A percentile compares a stretch with the other conserved stretches of the same genome.
phyloP scores from a whole-genome alignment of 2,797 vertebrate genomes.

The Euphonia xanthogaster region DNA sequence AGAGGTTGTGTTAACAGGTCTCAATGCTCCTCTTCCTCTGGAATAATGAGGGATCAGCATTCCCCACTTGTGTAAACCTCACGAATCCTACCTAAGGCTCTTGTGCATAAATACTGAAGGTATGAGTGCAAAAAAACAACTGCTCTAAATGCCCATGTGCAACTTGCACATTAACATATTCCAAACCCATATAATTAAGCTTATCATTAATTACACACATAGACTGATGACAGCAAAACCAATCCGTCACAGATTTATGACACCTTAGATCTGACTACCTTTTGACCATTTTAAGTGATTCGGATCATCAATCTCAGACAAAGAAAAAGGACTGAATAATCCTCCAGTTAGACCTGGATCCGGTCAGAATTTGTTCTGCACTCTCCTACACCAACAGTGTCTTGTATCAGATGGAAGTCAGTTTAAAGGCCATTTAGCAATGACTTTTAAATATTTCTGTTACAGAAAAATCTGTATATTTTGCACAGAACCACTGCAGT shows the following conservation, averaged over 20 bases:
- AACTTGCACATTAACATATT: background rate
- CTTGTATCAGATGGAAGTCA: background rate
- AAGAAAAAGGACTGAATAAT: background rate
- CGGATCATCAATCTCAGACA: background rate
- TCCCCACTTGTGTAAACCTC: background rate
- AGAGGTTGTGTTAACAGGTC: background rate
- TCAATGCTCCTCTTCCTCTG: background rate
- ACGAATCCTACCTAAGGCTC: background rate
- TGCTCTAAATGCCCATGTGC: background rate
- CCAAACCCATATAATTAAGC: background rate
- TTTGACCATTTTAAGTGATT: background rate
- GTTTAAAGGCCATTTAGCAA: background rate
- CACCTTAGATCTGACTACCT: background rate
- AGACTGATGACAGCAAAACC: background rate
- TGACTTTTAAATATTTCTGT: background rate
- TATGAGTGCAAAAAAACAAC: background rate
- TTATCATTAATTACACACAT: background rate
- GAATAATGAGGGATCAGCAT: background rate
- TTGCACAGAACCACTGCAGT: background rate
- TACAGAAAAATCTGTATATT: background rate
- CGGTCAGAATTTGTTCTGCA: background rate
- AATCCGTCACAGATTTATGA: accelerated
- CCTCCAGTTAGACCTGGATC: background rate
- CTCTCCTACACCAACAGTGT: background rate
- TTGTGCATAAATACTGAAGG: background rate